Conservation (phyloP, 2,888 invertebrate genomes). For the Lycia hirtaria region DNA sequence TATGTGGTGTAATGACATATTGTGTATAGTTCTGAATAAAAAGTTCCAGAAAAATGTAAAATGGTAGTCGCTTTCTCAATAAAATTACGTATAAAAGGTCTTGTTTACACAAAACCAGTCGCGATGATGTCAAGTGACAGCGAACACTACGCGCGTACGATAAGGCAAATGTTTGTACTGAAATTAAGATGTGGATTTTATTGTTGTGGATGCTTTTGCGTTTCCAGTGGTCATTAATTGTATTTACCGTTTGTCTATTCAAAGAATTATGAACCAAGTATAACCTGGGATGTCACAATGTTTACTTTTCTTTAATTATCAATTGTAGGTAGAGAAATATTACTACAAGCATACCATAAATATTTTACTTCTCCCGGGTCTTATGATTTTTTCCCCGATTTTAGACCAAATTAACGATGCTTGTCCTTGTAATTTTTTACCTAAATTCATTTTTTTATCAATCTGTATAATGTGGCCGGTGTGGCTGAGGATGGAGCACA, state of each 20-base stretch:
- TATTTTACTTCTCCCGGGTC: too few species aligned
- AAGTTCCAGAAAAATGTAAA: background rate
- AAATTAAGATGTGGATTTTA: slow-evolving; percentile 27
- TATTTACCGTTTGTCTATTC: slow-evolving; percentile 14
- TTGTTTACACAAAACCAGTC: slow-evolving; percentile 34
- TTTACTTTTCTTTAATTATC: background rate
- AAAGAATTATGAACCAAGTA: background rate
- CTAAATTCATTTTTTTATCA: too few species aligned
- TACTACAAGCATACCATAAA: background rate
- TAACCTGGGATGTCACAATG: background rate
- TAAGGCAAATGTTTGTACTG: slow-evolving; percentile 26
- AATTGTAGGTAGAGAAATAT: background rate
- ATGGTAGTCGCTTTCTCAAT: background rate
- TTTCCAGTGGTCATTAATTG: slow-evolving; percentile 13
- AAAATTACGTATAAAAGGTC: slow-evolving; percentile 19
- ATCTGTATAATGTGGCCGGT: too few species aligned
- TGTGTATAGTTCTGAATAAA: background rate
- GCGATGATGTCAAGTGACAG: slow-evolving; percentile 33
- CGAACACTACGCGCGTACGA: slow-evolving; percentile 23
- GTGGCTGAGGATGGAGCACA: too few species aligned
- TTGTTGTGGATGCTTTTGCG: slow-evolving; percentile 15
- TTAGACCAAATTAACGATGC: too few species aligned
- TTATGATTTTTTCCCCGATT: too few species aligned
- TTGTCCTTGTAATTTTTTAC: too few species aligned
- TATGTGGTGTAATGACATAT: too few species aligned